A percentile compares a stretch with the other conserved stretches of the same genome.
Conservation (phyloP, 2,113 vertebrate genomes). For the Microtus ochrogaster region DNA sequence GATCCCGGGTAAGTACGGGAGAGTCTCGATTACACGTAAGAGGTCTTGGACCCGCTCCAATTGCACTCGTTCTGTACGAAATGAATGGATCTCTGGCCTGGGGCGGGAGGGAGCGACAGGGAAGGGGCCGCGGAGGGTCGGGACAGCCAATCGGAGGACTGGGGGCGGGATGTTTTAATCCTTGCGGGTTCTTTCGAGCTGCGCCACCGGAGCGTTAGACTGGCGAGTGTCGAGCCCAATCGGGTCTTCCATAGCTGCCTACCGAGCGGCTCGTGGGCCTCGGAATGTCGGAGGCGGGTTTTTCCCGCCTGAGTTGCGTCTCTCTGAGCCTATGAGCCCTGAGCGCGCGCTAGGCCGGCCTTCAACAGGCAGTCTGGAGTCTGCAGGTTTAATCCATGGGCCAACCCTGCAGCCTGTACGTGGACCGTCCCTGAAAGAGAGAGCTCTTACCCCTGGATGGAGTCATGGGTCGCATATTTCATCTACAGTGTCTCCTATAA, state of each 20-base stretch:
- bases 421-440: too few species aligned
- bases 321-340: constrained; percentile 64
- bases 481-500: neutral
- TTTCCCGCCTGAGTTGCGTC: constrained; percentile 52
- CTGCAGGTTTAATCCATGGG: neutral
- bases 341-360: constrained; percentile 79
- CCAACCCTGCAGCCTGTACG: neutral
- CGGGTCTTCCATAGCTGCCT: constrained; percentile 9
- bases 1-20: constrained; percentile 79
- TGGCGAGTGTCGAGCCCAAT: constrained; percentile 72
- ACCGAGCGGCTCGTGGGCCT: constrained; percentile 66
- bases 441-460: neutral
- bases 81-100: constrained; percentile 73
- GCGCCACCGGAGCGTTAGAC: constrained; percentile 47
- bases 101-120: constrained; percentile 20
- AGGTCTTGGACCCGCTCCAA: constrained; percentile 30
- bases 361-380: constrained; percentile 20
- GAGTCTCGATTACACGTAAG: constrained; percentile 26
- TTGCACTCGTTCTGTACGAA: constrained; percentile 73
- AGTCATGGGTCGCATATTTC: neutral
- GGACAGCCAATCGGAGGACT: constrained; percentile 69
- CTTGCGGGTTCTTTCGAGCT: constrained; percentile 12
- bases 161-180: constrained; percentile 73
- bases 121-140: constrained; percentile 56
- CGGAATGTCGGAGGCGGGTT: constrained; percentile 69